These are phyloP conservation scores for Heliangelus exortis DNA, from an alignment of 2,797 vertebrate genomes.

Conservation along the genomic window DNA sequence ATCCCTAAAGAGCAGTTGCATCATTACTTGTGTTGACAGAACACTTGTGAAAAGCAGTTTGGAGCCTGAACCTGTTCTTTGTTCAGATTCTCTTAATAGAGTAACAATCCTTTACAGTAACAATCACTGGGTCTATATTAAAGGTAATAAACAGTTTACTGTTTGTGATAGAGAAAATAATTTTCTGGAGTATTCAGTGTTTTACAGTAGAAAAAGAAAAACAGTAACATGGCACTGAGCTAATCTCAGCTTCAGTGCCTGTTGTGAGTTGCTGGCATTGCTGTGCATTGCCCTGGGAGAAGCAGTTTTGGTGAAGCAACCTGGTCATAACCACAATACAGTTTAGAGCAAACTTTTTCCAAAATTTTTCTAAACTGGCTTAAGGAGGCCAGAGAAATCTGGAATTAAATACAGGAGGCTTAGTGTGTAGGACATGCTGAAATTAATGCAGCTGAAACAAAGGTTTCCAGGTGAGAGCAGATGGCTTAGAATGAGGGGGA, in stretches of 20 bases:
- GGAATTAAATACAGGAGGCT: not conserved
- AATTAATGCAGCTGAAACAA: not conserved
- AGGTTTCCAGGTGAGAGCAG: not conserved
- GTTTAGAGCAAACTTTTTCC: not conserved
- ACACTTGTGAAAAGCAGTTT: not conserved
- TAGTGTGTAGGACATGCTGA: not conserved
- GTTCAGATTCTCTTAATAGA: not conserved
- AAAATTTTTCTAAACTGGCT: not conserved
- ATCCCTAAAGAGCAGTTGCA: not conserved
- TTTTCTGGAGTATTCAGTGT: not conserved
- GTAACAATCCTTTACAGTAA: not conserved
- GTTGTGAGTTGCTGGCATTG: not conserved
- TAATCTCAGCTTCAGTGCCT: conserved; percentile 33
- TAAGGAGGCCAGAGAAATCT: not conserved
- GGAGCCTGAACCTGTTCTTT: not conserved
- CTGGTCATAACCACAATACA: not conserved
- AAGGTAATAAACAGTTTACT: not conserved
- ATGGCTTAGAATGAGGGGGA: not conserved
- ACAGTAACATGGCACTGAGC: not conserved
- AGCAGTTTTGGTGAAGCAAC: not conserved
- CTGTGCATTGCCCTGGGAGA: not conserved
- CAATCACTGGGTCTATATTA: not conserved
- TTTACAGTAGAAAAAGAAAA: conserved; percentile 26
- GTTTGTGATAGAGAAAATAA: not conserved
- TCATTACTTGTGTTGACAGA: not conserved